Conservation (phyloP, 37 sponge, comb jelly and placozoan species). For the Beroe forskalii region DNA sequence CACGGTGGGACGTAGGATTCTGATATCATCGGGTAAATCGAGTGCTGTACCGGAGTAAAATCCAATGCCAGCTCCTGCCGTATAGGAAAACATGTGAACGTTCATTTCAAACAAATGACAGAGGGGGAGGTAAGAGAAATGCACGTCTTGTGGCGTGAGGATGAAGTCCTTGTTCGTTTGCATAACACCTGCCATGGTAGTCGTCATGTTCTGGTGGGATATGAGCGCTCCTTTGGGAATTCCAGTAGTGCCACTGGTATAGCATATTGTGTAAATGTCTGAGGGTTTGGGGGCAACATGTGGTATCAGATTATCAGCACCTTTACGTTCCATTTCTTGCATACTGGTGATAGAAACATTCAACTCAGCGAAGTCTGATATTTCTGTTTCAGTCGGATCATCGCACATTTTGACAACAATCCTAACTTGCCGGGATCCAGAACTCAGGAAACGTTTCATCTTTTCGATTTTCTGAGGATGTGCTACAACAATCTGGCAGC, state of each 20-base stretch:
- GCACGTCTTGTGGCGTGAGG: slow-evolving; percentile 67
- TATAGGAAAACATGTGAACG: slow-evolving; percentile 69
- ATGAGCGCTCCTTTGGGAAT: slow-evolving; percentile 93
- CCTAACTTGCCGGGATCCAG: background rate
- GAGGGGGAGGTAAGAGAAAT: slow-evolving; percentile 94
- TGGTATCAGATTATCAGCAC: background rate
- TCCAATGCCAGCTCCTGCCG: slow-evolving; percentile 73
- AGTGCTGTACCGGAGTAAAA: slow-evolving; percentile 88
- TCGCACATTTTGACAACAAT: slow-evolving; percentile 14
- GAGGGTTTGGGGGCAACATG: background rate
- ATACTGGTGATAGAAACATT: background rate
- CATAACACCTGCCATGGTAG: slow-evolving; percentile 65
- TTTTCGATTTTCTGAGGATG: slow-evolving; percentile 46
- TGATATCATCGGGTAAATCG: slow-evolving; percentile 80
- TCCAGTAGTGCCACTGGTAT: slow-evolving; percentile 68
- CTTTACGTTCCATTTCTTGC: background rate
- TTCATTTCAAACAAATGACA: slow-evolving; percentile 93
- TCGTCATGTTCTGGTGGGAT: slow-evolving; percentile 77
- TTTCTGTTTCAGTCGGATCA: slow-evolving; percentile 2
- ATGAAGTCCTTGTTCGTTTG: slow-evolving; percentile 23
- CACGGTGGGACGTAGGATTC: slow-evolving; percentile 81
- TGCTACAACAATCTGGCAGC: slow-evolving; percentile 25
- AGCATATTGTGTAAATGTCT: slow-evolving; percentile 54
- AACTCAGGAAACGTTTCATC: slow-evolving; percentile 7
- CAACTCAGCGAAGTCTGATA: background rate